These are phyloP conservation scores for Spicauda simplicius DNA, from an alignment of 2,888 invertebrate genomes.

Conservation along the genomic window DNA sequence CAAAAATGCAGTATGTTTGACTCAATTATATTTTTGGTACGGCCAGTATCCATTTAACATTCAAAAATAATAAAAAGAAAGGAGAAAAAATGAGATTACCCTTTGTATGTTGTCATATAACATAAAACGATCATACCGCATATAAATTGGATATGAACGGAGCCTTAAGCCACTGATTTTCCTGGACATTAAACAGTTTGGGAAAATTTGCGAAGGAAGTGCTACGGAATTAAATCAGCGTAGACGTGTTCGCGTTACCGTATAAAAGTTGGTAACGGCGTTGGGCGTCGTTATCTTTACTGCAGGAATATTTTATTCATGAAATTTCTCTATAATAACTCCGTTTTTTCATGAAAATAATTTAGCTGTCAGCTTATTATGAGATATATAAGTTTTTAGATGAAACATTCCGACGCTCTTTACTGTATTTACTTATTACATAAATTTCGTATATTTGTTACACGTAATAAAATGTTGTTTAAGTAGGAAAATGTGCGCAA, in stretches of 20 bases:
- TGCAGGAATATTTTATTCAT: slow-evolving; percentile 3
- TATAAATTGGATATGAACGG: not conserved
- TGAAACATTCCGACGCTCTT: too few species aligned
- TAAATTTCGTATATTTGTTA: too few species aligned
- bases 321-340: not conserved
- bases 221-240: slow-evolving; percentile 17
- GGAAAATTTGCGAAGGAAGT: slow-evolving; percentile 11
- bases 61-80: too few species aligned
- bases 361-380: not conserved
- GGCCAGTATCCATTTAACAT: too few species aligned
- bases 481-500: too few species aligned
- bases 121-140: not conserved
- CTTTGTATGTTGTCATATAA: too few species aligned
- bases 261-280: slow-evolving; percentile 6
- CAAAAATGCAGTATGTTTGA: too few species aligned
- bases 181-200: slow-evolving; percentile 15
- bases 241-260: slow-evolving; percentile 13
- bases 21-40: too few species aligned
- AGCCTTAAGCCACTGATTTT: slow-evolving; percentile 12
- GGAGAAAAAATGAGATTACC: too few species aligned
- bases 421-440: too few species aligned
- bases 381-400: too few species aligned
- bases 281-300: not conserved
- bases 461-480: too few species aligned
- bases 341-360: not conserved